Conservation (phyloP, 2,113 vertebrate species). For the Centropristis striata region DNA sequence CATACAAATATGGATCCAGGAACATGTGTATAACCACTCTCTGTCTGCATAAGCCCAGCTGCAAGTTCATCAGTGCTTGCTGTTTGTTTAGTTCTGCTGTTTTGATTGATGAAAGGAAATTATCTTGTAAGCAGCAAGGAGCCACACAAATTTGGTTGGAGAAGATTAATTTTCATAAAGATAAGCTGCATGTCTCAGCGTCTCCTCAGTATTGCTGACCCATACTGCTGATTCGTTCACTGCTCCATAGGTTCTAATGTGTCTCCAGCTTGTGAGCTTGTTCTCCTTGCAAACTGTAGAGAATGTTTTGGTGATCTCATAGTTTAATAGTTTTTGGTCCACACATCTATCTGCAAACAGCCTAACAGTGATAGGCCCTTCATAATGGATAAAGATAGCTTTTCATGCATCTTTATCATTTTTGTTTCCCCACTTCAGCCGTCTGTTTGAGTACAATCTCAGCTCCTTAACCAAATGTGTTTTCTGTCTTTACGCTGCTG, state of each 20-base stretch:
- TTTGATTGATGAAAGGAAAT: constrained; percentile 55
- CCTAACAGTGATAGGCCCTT: constrained; percentile 10
- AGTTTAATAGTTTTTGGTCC: constrained; percentile 15
- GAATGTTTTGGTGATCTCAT: neutral
- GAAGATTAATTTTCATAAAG: constrained; percentile 27
- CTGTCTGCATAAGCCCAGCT: constrained; percentile 32
- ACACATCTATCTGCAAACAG: constrained; percentile 5
- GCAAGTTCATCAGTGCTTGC: constrained; percentile 39
- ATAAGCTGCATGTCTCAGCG: constrained; percentile 1
- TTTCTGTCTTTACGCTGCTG: constrained; percentile 1
- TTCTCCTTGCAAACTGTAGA: neutral
- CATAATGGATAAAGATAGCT: constrained; percentile 1
- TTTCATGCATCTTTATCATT: constrained; percentile 3
- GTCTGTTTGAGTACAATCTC: neutral
- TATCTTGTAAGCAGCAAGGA: constrained; percentile 22
- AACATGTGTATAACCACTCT: neutral
- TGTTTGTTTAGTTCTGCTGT: constrained; percentile 48
- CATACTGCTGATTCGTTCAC: neutral
- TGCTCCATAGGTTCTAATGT: neutral
- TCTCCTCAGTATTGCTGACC: neutral
- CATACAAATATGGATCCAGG: constrained; percentile 38
- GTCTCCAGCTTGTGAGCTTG: neutral
- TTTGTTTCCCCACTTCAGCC: neutral
- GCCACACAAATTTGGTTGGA: constrained; percentile 14
- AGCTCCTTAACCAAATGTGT: constrained; percentile 9